phyloP scores from a whole-genome alignment of 2,888 invertebrate species.

The Parnassius glacialis region DNA sequence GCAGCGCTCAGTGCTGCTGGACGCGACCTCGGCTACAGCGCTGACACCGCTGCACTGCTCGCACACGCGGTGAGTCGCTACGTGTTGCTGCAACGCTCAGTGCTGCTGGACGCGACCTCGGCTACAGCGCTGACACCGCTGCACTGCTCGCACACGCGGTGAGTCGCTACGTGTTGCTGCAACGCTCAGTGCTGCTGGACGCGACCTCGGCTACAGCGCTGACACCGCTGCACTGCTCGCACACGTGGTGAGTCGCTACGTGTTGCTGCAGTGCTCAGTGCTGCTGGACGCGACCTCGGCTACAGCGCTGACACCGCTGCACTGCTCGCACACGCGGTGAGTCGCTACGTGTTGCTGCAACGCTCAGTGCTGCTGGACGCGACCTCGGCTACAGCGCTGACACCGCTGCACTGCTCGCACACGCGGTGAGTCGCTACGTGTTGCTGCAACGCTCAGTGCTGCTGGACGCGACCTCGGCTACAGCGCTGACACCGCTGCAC shows the following conservation, averaged over 20 bases:
- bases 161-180: constrained; percentile 70
- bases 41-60: constrained; percentile 84
- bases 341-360: constrained; percentile 72
- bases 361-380: constrained; percentile 79
- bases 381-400: constrained; percentile 87
- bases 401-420: constrained; percentile 85
- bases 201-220: constrained; percentile 86
- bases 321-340: constrained; percentile 88
- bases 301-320: constrained; percentile 83
- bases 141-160: constrained; percentile 89
- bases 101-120: constrained; percentile 85
- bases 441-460: constrained; percentile 80
- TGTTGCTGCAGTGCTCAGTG: constrained; percentile 80
- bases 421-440: constrained; percentile 82
- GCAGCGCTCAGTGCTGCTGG: constrained; percentile 81
- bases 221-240: constrained; percentile 85
- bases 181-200: constrained; percentile 78
- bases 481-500: constrained; percentile 80
- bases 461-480: constrained; percentile 89
- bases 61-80: constrained; percentile 84
- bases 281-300: constrained; percentile 85
- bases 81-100: constrained; percentile 79
- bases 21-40: constrained; percentile 87
- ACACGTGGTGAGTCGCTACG: constrained; percentile 83
- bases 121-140: constrained; percentile 82